These are phyloP conservation scores for Apocheima hispidaria DNA, from an alignment of 2,888 invertebrate species.

Conservation along the genomic window DNA sequence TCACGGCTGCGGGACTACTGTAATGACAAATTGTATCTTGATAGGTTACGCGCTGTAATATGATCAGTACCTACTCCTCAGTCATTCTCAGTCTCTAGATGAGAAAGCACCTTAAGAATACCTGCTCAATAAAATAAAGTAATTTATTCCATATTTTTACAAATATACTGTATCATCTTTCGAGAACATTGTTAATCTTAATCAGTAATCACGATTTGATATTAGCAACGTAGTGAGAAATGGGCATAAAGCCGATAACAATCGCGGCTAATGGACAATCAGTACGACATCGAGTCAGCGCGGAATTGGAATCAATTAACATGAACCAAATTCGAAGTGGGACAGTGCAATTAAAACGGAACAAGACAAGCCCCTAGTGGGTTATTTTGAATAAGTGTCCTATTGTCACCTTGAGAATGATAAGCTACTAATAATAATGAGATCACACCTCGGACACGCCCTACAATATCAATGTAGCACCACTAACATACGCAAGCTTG, in stretches of 20 bases:
- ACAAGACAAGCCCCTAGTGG: slow-evolving; percentile 43
- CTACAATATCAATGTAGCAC: no score
- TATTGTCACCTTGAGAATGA: not conserved
- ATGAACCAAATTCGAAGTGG: slow-evolving; percentile 73
- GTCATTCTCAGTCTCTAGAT: no score
- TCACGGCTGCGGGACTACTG: no score
- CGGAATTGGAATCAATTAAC: slow-evolving; percentile 77
- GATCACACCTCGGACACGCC: no score
- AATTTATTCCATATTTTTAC: no score
- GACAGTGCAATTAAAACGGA: slow-evolving; percentile 71
- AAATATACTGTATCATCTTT: not conserved
- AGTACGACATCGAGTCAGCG: slow-evolving; percentile 56
- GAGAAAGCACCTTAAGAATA: no score
- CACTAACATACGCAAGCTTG: no score
- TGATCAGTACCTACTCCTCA: no score
- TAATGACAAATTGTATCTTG: no score
- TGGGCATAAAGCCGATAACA: slow-evolving; percentile 51
- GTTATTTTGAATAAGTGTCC: slow-evolving; percentile 19
- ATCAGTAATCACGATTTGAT: slow-evolving; percentile 18
- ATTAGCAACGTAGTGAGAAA: slow-evolving; percentile 48
- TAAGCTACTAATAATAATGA: no score
- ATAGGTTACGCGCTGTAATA: no score
- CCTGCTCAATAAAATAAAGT: no score
- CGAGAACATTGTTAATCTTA: not conserved
- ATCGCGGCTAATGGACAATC: slow-evolving; percentile 46